A percentile compares a stretch with the other conserved stretches of the same genome.
phyloP scores from a whole-genome alignment of 2,113 vertebrate species.

The Varanus salvator region DNA sequence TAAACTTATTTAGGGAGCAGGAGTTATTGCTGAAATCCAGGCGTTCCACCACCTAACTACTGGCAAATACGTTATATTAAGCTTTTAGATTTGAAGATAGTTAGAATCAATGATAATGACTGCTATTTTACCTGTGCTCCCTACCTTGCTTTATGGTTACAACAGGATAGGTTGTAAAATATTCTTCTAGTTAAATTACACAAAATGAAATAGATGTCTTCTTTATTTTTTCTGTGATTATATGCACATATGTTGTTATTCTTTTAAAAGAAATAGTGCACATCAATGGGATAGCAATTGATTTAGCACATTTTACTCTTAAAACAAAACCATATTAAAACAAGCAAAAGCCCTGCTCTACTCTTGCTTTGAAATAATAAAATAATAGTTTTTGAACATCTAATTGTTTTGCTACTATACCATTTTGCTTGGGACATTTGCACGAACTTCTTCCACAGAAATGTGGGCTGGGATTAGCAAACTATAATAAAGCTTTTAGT shows the following conservation, averaged over 20 bases:
- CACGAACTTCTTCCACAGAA: slow-evolving; percentile 39
- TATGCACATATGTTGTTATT: slow-evolving; percentile 34
- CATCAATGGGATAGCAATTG: slow-evolving; percentile 22
- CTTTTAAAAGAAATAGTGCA: slow-evolving; percentile 15
- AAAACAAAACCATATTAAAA: not conserved
- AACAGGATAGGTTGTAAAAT: slow-evolving; percentile 7
- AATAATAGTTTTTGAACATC: slow-evolving; percentile 40
- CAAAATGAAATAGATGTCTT: slow-evolving; percentile 27
- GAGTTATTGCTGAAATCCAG: slow-evolving; percentile 68
- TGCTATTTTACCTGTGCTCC: slow-evolving; percentile 19
- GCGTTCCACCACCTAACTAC: slow-evolving; percentile 64
- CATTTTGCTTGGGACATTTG: slow-evolving; percentile 44
- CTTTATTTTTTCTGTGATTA: slow-evolving; percentile 37
- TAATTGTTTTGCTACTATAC: slow-evolving; percentile 15
- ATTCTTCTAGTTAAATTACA: slow-evolving; percentile 33
- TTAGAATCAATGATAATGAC: slow-evolving; percentile 37
- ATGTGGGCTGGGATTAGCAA: slow-evolving; percentile 30
- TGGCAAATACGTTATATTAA: slow-evolving; percentile 58
- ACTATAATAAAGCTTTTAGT: not conserved
- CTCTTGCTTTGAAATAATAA: slow-evolving; percentile 33
- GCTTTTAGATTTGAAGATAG: slow-evolving; percentile 37
- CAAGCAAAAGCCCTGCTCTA: not conserved
- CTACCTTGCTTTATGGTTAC: slow-evolving; percentile 29
- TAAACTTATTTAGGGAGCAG: not conserved
- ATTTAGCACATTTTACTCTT: not conserved